Evolutionary conservation across 1,140 invertebrate genomes (phyloP), one percentile per base, ranked within the genome.

Genomic region (Drosophila bifasciata): DNA sequence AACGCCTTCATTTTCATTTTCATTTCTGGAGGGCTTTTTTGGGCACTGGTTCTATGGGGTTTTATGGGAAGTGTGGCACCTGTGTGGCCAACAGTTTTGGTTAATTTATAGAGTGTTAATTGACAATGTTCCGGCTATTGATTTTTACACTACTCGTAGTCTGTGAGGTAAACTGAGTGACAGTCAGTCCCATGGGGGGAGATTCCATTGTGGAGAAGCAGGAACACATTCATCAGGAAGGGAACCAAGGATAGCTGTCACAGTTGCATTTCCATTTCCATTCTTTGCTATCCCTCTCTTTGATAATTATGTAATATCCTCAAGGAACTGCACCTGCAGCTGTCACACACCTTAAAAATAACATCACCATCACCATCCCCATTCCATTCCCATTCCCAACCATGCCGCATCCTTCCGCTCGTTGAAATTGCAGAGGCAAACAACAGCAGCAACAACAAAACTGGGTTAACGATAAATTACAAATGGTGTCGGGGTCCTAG

Each of bases 391-490:
- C n/a, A 19, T 13, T 32, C 49, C 19, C 19, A 21, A 3, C 19
- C 19, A 25, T 39, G 50, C 55, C 53, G 45, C 23, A 21, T 58
- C 53, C 64, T 53, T 56, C 55, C 69, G 63, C 52, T 60, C 49
- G 19, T 51, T 60, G 80, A 61, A 69, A 56, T 25, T 25, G 44
- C 23, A 69, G 72, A 69, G 72, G 28, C 28, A 9, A 28, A 9
- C 8, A 28, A 28, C 7, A 21, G 7, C 7, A 28, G 8, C 25
- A 28, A 28, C 28, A 32, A 32, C 32, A 36, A 36, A 88, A 89
- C 77, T 89, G 63, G 86, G 86, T 89, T 89, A 86, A 66, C 79
- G 55, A 89, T 89, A 89, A 79, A 85, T 89, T 76, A 60, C 58
- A 79, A 89, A 89, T 85, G 80, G 61, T 85, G 73, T 48, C 80